phyloP scores from a whole-genome alignment of 37 sponge, comb jelly and placozoan species.

The Aplysina aerophoba region DNA sequence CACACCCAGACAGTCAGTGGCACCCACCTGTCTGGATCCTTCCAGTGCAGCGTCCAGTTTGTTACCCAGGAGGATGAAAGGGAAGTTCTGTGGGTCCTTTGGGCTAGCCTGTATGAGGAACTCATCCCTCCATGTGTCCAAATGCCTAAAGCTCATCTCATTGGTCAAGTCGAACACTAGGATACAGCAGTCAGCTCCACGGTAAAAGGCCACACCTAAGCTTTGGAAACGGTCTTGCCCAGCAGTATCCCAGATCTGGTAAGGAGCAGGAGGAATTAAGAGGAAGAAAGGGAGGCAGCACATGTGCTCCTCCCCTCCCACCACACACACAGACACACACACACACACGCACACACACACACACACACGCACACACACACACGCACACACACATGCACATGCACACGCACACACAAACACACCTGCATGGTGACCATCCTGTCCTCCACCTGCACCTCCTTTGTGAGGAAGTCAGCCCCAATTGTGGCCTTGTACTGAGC shows the following conservation, averaged over 20 bases:
- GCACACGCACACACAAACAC: not conserved
- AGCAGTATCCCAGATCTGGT: slow-evolving; percentile 77
- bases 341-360: not conserved
- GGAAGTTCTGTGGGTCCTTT: slow-evolving; percentile 93
- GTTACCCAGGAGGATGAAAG: slow-evolving; percentile 71
- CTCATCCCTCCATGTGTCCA: slow-evolving; percentile 99
- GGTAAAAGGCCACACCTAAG: slow-evolving; percentile 74
- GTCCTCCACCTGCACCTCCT: slow-evolving; percentile 71
- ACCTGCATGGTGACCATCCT: slow-evolving; percentile 68
- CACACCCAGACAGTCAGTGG: no score
- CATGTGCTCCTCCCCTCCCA: not conserved
- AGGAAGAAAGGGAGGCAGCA: not conserved
- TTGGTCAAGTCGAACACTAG: slow-evolving; percentile 97
- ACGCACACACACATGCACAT: not conserved
- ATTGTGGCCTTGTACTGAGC: slow-evolving; percentile 73
- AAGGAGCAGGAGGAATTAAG: not conserved
- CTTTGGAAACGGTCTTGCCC: slow-evolving; percentile 75
- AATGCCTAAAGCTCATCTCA: slow-evolving; percentile 94
- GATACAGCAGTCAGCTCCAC: slow-evolving; percentile 75
- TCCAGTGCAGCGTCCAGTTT: slow-evolving; percentile 59
- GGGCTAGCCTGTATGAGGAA: slow-evolving; percentile 99
- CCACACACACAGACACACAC: not conserved
- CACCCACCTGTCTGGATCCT: slow-evolving; percentile 34
- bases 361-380: not conserved
- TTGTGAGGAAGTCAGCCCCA: slow-evolving; percentile 74